phyloP scores from a whole-genome alignment of 2,113 vertebrate species.

The Anser cygnoides region DNA sequence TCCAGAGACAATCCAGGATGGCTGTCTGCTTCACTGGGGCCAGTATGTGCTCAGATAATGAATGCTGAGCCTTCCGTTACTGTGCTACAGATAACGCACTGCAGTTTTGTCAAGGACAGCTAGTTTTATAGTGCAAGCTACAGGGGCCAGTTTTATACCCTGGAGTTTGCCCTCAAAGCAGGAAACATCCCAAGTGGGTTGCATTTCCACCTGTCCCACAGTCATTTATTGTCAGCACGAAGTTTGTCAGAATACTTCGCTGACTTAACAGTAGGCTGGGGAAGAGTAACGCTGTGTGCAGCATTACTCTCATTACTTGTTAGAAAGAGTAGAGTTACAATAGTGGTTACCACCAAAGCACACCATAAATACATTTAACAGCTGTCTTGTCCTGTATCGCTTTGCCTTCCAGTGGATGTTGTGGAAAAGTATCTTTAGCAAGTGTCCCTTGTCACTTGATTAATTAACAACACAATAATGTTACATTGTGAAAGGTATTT shows the following conservation, averaged over 20 bases:
- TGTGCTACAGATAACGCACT: neutral
- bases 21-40: neutral
- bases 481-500: neutral
- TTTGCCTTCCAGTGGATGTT: neutral
- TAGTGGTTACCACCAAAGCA: neutral
- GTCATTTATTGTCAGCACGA: neutral
- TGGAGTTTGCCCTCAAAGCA: neutral
- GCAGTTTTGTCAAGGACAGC: neutral
- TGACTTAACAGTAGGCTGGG: neutral
- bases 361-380: neutral
- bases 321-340: neutral
- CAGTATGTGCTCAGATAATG: neutral
- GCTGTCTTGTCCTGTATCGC: neutral
- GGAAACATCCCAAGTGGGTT: neutral
- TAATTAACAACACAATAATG: neutral
- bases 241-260: neutral
- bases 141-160: neutral
- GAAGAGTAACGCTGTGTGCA: neutral
- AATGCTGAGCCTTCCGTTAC: neutral
- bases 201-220: neutral
- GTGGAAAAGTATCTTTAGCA: neutral
- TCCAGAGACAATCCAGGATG: neutral
- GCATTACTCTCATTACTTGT: rapidly evolving
- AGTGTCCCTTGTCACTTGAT: neutral
- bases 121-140: neutral